phyloP scores from a whole-genome alignment of 1,140 invertebrate genomes.

The Dermatophagoides farinae region DNA sequence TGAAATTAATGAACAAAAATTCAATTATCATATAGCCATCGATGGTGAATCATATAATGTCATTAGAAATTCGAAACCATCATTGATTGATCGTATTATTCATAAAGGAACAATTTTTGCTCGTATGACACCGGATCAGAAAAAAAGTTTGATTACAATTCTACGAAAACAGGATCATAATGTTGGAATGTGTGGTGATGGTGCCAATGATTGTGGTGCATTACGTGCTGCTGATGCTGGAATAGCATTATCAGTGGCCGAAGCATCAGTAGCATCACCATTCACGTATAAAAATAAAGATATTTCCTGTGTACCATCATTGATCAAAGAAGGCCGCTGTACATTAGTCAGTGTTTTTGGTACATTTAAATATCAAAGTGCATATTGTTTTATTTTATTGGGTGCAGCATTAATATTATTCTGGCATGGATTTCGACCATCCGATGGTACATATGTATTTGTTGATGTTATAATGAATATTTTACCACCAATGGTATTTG shows the following conservation, averaged over 20 bases:
- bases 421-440: constrained; percentile 20
- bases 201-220: constrained; percentile 85
- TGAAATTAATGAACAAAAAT: not conserved
- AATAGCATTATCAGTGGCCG: constrained; percentile 85
- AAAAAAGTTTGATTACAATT: constrained; percentile 67
- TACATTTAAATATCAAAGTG: constrained; percentile 96
- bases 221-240: constrained; percentile 80
- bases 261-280: constrained; percentile 84
- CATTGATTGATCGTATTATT: constrained; percentile 16
- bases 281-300: constrained; percentile 75
- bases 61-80: constrained; percentile 13
- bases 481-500: constrained; percentile 20
- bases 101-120: constrained; percentile 65
- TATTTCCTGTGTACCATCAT: constrained; percentile 65
- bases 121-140: constrained; percentile 87
- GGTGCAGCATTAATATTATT: constrained; percentile 72
- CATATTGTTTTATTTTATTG: constrained; percentile 81
- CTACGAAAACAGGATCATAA: constrained; percentile 50
- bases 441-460: constrained; percentile 19
- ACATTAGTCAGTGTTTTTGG: constrained; percentile 86
- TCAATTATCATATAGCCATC: constrained; percentile 17
- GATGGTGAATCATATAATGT: constrained; percentile 19
- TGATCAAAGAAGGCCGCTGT: constrained; percentile 74
- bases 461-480: constrained; percentile 20
- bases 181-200: constrained; percentile 89